Evolutionary conservation across 2,113 vertebrate genomes (phyloP), one percentile per base, ranked within the genome.

Genomic region (Microcebus lehilahytsara): DNA sequence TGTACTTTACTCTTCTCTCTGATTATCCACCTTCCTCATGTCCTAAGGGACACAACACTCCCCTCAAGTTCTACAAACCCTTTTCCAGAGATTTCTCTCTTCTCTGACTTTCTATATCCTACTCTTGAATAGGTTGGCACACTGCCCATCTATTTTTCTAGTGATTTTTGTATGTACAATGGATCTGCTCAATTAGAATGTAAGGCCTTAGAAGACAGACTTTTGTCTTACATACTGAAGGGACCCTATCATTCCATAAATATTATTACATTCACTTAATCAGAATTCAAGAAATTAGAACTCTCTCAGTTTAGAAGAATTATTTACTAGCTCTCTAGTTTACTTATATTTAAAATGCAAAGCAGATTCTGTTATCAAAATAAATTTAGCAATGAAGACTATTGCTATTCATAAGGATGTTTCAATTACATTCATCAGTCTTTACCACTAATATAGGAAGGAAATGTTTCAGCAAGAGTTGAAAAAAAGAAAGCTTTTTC

Each of bases 301-400:
- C n/a, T 5, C 37, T 92, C 22, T 62, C 6, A 66, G 49, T 91
- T 96, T 77, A 93, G 30, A 79, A 86, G 10, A 96, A 87, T 94
- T 79, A 74, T 51, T 80, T 95, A 92, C 62, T 37, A 93, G 72
- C 27, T 74, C 30, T 78, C 51, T 37, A 62, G 34, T 85, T 79
- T 87, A 83, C 34, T 96, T 75, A 74, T 30, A 94, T 96, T 67
- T 74, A 96, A 96, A 92, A 87, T 74, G 84, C 67, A 93, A 67
- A 92, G 69, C 81, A 92, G 40, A 92, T 56, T 93, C 42, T 91
- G 34, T 42, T 88, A 85, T 81, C 11, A 83, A 86, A 79, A 79
- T 95, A 74, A 92, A 66, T 46, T 95, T 17, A 94, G 91, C 40
- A 27, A 72, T 60, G 3, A 95, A 78, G 11, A 92, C 34, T 85